phyloP scores from a whole-genome alignment of 2,888 invertebrate genomes.

The Callyntrura guangdongensis region DNA sequence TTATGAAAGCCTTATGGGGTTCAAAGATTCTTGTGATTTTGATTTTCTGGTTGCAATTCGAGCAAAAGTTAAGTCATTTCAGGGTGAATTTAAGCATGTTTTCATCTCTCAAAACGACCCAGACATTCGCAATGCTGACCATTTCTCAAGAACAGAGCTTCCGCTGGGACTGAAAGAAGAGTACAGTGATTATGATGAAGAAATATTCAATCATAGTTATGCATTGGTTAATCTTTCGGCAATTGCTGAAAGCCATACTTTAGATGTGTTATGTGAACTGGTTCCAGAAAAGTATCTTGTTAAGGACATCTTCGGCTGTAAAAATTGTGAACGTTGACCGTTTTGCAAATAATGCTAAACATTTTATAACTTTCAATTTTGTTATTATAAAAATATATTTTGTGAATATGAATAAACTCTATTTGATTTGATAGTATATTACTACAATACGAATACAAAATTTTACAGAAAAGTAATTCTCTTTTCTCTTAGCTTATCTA shows the following conservation, averaged over 20 bases:
- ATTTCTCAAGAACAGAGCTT: conserved; percentile 38
- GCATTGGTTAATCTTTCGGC: conserved; percentile 44
- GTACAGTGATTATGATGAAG: neutral
- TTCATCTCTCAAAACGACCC: conserved; percentile 2
- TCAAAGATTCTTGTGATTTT: conserved; percentile 46
- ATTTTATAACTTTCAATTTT: too few species aligned
- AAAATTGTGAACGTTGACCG: too few species aligned
- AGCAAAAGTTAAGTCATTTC: neutral
- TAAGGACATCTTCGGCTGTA: too few species aligned
- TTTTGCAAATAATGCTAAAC: too few species aligned
- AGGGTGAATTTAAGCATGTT: conserved; percentile 17
- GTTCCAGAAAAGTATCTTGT: conserved; percentile 27
- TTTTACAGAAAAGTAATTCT: too few species aligned
- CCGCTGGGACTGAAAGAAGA: neutral
- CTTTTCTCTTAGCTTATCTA: too few species aligned
- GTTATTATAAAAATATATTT: too few species aligned
- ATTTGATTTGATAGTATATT: too few species aligned
- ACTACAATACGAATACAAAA: too few species aligned
- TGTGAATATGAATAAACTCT: too few species aligned
- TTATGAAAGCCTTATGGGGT: conserved; percentile 38
- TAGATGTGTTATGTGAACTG: neutral
- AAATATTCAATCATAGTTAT: conserved; percentile 1
- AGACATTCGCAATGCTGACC: conserved; percentile 62
- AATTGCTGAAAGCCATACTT: neutral
- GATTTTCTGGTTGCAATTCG: neutral